Evolutionary conservation across 2,797 vertebrate genomes (phyloP), one percentile per base, ranked within the genome.

Genomic region (Gymnoscopelus braueri): DNA sequence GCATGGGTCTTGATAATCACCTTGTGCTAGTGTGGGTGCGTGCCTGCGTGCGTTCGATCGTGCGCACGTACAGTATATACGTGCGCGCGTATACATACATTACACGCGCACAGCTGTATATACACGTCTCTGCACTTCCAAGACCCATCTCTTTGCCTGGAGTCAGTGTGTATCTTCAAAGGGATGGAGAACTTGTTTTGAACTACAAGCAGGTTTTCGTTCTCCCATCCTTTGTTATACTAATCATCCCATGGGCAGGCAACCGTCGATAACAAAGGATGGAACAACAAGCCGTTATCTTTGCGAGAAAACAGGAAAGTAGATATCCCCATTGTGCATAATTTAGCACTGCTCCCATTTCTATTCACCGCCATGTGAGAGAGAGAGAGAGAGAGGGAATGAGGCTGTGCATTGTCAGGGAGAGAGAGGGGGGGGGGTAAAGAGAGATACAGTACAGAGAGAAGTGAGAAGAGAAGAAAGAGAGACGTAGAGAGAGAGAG

Each of bases 281-380:
- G 78, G 81, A 93, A 93, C 89, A 93, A 89, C 75, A 88, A 60
- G 61, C 86, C 62, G 82, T 81, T 91, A 91, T 94, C 91, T 89
- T 10, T 74, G 71, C 82, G 88, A 91, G 89, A 92, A 93, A 93
- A 91, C 83, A 87, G 84, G 87, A 90, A 93, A 91, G 88, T 79
- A 90, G 88, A 93, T 91, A 92, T 90, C 87, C 90, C 91, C 82
- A 84, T 83, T 90, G 91, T 90, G 90, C 89, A 93, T 91, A 91
- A 93, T 93, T 92, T 93, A 90, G 69, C 60, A 35, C 78, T 88
- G 86, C 79, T 89, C 89, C 83, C 76, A 83, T 91, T 91, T 85
- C 77, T 81, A 74, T 88, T 81, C 76, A 76, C 56, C 64, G 74
- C 72, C 72, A 72, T 77, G 71, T 67, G 66, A 72, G 65, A 56